Evolutionary conservation across 2,113 vertebrate genomes (phyloP).

Genomic region (Peromyscus californicus): DNA sequence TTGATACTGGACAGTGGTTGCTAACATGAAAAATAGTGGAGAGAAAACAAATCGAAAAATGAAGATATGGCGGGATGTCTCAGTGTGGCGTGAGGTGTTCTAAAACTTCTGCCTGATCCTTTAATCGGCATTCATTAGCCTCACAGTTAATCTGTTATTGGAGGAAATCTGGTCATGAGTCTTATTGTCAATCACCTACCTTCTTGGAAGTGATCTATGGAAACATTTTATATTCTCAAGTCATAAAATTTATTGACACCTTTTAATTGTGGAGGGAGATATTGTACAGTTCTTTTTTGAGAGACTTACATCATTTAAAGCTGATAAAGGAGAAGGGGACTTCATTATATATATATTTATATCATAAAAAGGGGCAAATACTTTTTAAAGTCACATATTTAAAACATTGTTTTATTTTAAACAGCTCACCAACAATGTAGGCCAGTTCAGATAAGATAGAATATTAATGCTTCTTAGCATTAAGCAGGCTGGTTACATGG

Average conservation of each 20-base stretch:
- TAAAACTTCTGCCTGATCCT: not conserved
- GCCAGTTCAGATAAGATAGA: not conserved
- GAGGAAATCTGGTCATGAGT: conserved; percentile 47
- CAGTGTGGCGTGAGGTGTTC: not conserved
- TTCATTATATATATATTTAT: not conserved
- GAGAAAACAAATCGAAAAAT: conserved; percentile 62
- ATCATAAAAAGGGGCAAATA: not conserved
- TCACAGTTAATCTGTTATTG: conserved; percentile 27
- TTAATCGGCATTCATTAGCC: conserved; percentile 50
- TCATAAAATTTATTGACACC: conserved; percentile 16
- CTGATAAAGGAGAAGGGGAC: not conserved
- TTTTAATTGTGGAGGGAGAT: not conserved
- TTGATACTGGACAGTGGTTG: conserved; percentile 32
- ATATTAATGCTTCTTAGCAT: not conserved
- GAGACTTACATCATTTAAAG: conserved; percentile 23
- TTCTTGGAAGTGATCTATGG: conserved; percentile 55
- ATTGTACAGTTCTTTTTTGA: not conserved
- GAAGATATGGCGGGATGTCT: not conserved
- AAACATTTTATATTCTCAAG: not conserved
- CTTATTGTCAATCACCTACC: conserved; percentile 46
- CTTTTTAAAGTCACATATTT: not conserved
- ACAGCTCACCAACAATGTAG: not conserved
- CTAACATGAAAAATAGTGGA: conserved; percentile 30
- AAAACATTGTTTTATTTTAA: conserved; percentile 47
- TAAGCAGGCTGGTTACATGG: not conserved